Conservation (phyloP, 2,113 vertebrate species). For the Mastomys natalensis region DNA sequence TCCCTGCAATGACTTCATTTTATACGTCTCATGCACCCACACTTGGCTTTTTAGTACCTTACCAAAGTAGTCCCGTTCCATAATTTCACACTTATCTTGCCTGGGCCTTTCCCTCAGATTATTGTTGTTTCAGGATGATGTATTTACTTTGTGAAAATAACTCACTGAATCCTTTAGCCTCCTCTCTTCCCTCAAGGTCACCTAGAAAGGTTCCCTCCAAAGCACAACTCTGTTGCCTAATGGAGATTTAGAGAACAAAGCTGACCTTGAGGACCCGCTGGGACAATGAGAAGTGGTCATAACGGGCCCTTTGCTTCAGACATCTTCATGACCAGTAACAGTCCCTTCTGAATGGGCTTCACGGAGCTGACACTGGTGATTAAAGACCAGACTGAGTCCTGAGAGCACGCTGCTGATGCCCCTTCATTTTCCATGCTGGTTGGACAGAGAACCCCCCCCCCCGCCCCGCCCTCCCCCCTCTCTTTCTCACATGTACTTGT, state of each 20-base stretch:
- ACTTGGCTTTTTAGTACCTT: neutral
- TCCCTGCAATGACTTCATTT: neutral
- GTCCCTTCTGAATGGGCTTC: conserved; percentile 46
- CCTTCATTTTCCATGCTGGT: neutral
- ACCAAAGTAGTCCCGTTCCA: neutral
- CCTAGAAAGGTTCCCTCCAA: neutral
- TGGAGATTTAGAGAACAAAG: conserved; percentile 65
- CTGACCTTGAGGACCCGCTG: conserved; percentile 65
- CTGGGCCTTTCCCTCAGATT: neutral
- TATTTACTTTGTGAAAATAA: conserved; percentile 39
- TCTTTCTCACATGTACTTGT: neutral
- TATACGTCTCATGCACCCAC: neutral
- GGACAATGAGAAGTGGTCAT: conserved; percentile 50
- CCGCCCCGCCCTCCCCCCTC: no score
- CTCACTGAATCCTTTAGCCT: conserved; percentile 4
- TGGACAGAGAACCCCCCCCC: neutral
- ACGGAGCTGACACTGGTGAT: conserved; percentile 8
- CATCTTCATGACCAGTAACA: conserved; percentile 54
- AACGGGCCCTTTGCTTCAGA: conserved; percentile 48
- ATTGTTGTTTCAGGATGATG: neutral
- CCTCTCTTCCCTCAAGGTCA: neutral
- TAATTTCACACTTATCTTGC: neutral
- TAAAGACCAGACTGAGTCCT: neutral
- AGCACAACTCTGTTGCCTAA: conserved; percentile 11
- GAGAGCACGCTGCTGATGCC: neutral